phyloP scores from a whole-genome alignment of 92 coral and sea anemone species.

The Parazoanthus swiftii region DNA sequence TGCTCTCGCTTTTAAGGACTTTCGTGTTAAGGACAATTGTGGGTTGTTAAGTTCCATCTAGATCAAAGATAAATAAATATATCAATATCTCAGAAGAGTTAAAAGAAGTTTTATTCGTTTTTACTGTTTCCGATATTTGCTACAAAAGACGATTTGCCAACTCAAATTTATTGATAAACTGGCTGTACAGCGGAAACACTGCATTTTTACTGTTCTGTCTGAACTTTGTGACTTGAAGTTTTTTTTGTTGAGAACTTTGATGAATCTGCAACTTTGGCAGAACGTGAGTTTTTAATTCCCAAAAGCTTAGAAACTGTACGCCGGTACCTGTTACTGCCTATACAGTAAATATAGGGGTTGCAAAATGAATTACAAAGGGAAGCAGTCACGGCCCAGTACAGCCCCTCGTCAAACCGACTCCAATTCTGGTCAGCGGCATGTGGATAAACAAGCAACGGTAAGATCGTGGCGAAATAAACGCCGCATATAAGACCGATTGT shows the following conservation, averaged over 20 bases:
- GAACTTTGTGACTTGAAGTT: not conserved
- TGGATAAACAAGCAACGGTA: constrained; percentile 52
- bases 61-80: too few species aligned
- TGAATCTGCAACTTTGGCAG: constrained; percentile 2
- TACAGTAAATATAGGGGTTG: constrained; percentile 60
- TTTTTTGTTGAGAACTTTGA: not conserved
- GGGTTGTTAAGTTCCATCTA: too few species aligned
- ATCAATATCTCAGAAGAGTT: too few species aligned
- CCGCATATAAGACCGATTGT: constrained; percentile 52
- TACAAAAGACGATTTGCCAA: too few species aligned
- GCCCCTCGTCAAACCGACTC: constrained; percentile 43
- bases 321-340: constrained; percentile 50
- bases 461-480: constrained; percentile 42
- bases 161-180: too few species aligned
- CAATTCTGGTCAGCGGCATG: constrained; percentile 11
- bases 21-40: too few species aligned
- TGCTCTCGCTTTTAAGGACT: too few species aligned
- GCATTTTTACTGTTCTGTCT: not conserved
- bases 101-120: too few species aligned
- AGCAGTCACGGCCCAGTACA: constrained; percentile 45
- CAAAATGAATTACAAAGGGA: constrained; percentile 57
- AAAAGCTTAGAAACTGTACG: constrained; percentile 37
- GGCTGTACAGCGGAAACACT: too few species aligned
- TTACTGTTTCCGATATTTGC: too few species aligned
- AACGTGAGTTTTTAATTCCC: constrained; percentile 2